Evolutionary conservation across 2,113 vertebrate genomes (phyloP).

Genomic region (Struthidea cinerea): DNA sequence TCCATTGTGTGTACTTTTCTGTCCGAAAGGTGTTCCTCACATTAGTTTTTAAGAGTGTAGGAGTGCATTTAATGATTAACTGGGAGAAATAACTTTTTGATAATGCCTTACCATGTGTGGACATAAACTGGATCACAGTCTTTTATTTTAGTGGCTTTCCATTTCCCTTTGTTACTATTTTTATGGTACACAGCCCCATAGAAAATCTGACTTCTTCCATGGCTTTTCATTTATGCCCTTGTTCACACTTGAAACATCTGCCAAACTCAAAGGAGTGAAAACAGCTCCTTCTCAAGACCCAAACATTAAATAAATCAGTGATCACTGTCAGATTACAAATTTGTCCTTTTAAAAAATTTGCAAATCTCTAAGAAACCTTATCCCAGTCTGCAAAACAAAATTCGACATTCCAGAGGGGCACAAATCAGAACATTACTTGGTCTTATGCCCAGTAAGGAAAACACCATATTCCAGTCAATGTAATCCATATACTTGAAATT

Average conservation of each 20-base stretch:
- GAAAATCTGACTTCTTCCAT: neutral
- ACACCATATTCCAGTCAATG: neutral
- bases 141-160: conserved; percentile 42
- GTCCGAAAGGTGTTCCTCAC: neutral
- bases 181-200: neutral
- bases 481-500: neutral
- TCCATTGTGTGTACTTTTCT: conserved; percentile 19
- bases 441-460: neutral
- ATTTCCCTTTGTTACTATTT: conserved; percentile 15
- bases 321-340: neutral
- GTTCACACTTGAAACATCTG: neutral
- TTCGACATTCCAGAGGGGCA: neutral
- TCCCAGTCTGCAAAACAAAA: neutral
- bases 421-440: neutral
- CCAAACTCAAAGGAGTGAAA: neutral
- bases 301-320: neutral
- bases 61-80: conserved; percentile 44
- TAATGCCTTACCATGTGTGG: conserved; percentile 40
- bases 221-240: neutral
- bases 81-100: neutral
- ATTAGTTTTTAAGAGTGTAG: conserved; percentile 26
- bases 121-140: conserved; percentile 11
- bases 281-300: neutral
- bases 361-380: neutral
- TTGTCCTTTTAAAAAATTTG: neutral